Evolutionary conservation across 2,113 vertebrate genomes (phyloP).

Genomic region (Podarcis muralis): DNA sequence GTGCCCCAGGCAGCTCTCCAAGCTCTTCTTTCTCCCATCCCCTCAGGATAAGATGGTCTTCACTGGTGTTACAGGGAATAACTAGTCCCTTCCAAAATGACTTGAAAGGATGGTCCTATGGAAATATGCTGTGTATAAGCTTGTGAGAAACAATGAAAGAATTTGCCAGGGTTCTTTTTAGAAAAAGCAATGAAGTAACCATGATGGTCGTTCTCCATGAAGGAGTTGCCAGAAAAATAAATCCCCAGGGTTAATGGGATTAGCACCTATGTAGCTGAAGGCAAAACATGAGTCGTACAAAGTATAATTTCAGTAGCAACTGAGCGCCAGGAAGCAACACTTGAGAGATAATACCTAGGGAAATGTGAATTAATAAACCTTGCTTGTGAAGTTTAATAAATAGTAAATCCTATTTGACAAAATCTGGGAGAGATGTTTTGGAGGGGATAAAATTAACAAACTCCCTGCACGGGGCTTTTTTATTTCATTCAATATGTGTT

Average conservation of each 20-base stretch:
- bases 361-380: slow-evolving; percentile 26
- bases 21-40: no score
- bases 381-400: slow-evolving; percentile 30
- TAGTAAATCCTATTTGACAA: slow-evolving; percentile 26
- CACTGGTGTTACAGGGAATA: no score
- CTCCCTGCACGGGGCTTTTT: background rate
- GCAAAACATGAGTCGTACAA: background rate
- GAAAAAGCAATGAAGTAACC: background rate
- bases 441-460: slow-evolving; percentile 18
- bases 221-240: background rate
- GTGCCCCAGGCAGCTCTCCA: no score
- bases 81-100: background rate
- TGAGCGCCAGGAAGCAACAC: background rate
- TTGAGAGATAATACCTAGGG: background rate
- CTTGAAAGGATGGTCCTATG: background rate
- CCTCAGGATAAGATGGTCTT: no score
- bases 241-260: background rate
- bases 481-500: slow-evolving; percentile 1
- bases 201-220: background rate
- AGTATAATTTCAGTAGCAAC: background rate
- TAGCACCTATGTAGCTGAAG: background rate
- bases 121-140: background rate
- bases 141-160: background rate
- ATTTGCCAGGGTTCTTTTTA: background rate
- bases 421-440: slow-evolving; percentile 6